Evolutionary conservation across 2,113 vertebrate species (phyloP).

Genomic region (Edolisoma coerulescens): DNA sequence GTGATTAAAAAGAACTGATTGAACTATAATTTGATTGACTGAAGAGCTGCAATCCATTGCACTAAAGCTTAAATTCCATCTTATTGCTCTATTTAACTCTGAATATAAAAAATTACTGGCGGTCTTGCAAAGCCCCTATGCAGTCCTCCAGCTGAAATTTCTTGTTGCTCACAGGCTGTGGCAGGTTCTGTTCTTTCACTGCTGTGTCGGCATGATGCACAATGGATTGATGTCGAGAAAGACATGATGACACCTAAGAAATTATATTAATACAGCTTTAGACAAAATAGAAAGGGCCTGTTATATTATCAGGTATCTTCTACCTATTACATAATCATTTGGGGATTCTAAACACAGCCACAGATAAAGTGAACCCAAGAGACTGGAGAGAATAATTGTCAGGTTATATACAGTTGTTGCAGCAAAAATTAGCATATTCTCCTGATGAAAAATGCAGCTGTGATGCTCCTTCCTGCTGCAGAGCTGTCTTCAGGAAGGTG

Average conservation of each 20-base stretch:
- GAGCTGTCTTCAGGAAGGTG: neutral
- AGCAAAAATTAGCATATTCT: neutral
- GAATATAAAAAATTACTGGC: constrained; percentile 43
- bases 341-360: neutral
- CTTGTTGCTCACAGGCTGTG: neutral
- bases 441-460: neutral
- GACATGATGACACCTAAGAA: neutral
- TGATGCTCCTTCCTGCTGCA: neutral
- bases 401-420: neutral
- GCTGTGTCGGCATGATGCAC: neutral
- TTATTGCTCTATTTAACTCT: constrained; percentile 66
- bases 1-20: constrained; percentile 83
- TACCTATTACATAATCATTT: neutral
- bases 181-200: neutral
- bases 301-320: neutral
- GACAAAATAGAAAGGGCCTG: neutral
- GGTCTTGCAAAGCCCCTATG: neutral
- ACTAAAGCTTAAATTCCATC: constrained; percentile 59
- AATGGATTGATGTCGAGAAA: neutral
- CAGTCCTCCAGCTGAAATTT: constrained; percentile 3
- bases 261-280: neutral
- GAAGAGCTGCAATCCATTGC: constrained; percentile 59
- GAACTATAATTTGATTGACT: constrained; percentile 79
- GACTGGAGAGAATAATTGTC: neutral
- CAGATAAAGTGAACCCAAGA: neutral